Percentiles rank a stretch among this genome's conserved stretches.
phyloP scores from a whole-genome alignment of 1,140 invertebrate species.

The Geopemphigus sp. region DNA sequence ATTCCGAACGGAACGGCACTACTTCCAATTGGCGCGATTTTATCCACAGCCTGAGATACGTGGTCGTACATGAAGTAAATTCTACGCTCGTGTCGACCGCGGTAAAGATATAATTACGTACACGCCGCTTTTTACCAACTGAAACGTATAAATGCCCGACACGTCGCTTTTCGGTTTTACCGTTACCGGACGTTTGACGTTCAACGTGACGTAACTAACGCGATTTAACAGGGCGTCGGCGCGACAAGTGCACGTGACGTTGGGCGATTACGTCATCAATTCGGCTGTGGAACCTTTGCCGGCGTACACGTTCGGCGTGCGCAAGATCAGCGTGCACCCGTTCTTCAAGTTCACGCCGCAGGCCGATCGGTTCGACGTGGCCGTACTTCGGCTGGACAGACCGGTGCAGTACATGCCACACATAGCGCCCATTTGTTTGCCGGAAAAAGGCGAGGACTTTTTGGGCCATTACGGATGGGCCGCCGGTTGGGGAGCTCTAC shows the following conservation, averaged over 20 bases:
- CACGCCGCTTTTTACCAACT: no score
- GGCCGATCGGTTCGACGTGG: slow-evolving; percentile 80
- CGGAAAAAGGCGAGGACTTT: slow-evolving; percentile 85
- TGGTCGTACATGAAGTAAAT: no score
- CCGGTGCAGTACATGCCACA: slow-evolving; percentile 88
- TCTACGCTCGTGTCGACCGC: no score
- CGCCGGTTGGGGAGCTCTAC: slow-evolving; percentile 91
- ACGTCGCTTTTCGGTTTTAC: no score
- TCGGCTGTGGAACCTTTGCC: slow-evolving; percentile 85
- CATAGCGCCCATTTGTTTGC: slow-evolving; percentile 89
- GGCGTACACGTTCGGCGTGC: slow-evolving; percentile 85
- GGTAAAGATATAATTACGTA: no score
- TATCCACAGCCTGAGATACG: no score
- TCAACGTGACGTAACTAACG: no score
- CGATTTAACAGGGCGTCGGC: slow-evolving; percentile 68
- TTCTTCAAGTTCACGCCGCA: slow-evolving; percentile 92
- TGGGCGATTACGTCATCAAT: slow-evolving; percentile 92
- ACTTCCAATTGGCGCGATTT: no score
- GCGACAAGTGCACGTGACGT: slow-evolving; percentile 83
- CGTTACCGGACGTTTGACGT: no score
- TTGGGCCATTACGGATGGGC: slow-evolving; percentile 87
- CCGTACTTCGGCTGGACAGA: slow-evolving; percentile 81
- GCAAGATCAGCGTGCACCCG: slow-evolving; percentile 85
- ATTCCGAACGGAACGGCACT: no score
- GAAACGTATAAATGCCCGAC: no score